A percentile compares a stretch with the other conserved stretches of the same genome.
These are phyloP conservation scores for Hydractinia symbiolongicarpus DNA, from an alignment of 30 jellyfish, hydroid and myxozoan genomes.

Conservation along the genomic window DNA sequence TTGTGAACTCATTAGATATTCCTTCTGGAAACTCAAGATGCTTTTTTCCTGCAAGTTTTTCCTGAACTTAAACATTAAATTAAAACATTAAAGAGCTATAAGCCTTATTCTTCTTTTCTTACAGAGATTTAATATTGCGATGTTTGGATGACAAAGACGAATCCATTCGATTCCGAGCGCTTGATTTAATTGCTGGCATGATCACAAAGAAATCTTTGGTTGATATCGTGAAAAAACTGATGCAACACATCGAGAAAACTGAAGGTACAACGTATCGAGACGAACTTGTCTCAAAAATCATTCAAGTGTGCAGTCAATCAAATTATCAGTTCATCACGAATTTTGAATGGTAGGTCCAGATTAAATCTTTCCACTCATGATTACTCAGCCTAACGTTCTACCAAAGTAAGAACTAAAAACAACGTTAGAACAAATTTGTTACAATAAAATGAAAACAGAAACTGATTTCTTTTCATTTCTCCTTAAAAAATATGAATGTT, in stretches of 20 bases:
- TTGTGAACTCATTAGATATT: too few species aligned
- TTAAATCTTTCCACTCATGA: too few species aligned
- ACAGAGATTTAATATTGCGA: conserved; percentile 84
- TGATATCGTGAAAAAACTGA: conserved; percentile 85
- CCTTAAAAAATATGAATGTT: too few species aligned
- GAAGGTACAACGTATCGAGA: conserved; percentile 98
- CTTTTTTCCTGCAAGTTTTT: too few species aligned
- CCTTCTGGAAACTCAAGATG: too few species aligned
- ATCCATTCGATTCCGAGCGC: conserved; percentile 94
- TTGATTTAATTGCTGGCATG: conserved; percentile 96
- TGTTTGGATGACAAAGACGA: conserved; percentile 97
- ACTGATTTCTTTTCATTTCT: too few species aligned
- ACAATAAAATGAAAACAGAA: too few species aligned
- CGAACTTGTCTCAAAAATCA: conserved; percentile 77
- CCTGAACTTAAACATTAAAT: too few species aligned
- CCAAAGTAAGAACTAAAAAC: too few species aligned
- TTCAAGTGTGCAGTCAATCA: conserved; percentile 93
- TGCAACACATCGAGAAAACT: conserved; percentile 75
- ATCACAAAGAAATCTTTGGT: conserved; percentile 80
- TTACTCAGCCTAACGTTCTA: too few species aligned
- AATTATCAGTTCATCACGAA: conserved; percentile 87
- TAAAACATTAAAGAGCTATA: too few species aligned
- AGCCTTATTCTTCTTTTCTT: background rate
- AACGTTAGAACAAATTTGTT: too few species aligned
- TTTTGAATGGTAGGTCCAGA: conserved; percentile 77